A percentile compares a stretch with the other conserved stretches of the same genome.
These are phyloP conservation scores for Ptychadena robeensis DNA, from an alignment of 2,797 vertebrate species.

Conservation along the genomic window DNA sequence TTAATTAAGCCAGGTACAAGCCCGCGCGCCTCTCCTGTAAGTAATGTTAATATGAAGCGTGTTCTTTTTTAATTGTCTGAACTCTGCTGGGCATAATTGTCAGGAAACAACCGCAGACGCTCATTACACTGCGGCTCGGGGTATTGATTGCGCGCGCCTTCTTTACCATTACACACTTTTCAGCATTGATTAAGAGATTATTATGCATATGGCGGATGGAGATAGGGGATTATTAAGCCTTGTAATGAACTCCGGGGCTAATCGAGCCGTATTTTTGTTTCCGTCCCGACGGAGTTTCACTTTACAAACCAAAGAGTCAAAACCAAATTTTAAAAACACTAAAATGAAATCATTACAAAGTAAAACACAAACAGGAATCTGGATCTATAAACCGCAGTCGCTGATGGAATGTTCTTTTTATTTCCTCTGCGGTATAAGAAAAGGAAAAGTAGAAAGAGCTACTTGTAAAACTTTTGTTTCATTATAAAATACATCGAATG, in stretches of 20 bases:
- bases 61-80: slow-evolving; percentile 46
- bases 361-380: background rate
- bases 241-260: background rate
- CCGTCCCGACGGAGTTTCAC: background rate
- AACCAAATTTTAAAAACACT: background rate
- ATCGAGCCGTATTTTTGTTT: background rate
- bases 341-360: background rate
- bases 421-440: background rate
- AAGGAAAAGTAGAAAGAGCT: background rate
- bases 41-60: slow-evolving; percentile 41
- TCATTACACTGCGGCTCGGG: background rate
- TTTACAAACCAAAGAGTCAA: background rate
- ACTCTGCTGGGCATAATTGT: slow-evolving; percentile 33
- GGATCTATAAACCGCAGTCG: background rate
- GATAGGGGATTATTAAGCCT: slow-evolving; percentile 41
- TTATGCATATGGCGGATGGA: slow-evolving; percentile 35
- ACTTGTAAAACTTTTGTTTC: background rate
- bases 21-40: slow-evolving; percentile 19
- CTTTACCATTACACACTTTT: slow-evolving; percentile 36
- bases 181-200: slow-evolving; percentile 48
- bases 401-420: background rate
- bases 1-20: slow-evolving; percentile 42
- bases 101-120: background rate
- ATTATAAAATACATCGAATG: background rate
- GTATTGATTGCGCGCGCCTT: slow-evolving; percentile 17